Evolutionary conservation across 2,888 invertebrate species (phyloP).

Genomic region (Ophraella communa): DNA sequence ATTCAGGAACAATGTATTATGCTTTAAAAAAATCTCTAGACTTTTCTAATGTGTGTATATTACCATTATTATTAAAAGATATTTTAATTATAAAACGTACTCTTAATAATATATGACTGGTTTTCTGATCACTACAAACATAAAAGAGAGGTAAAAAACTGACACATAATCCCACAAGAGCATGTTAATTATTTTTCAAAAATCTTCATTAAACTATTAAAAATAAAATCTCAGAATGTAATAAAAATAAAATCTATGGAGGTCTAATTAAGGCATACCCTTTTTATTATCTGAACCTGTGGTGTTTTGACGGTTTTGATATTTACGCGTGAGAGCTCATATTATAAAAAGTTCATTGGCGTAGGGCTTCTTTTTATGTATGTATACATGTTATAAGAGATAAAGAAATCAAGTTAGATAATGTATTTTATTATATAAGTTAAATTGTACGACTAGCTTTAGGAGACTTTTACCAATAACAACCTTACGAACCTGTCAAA

Average conservation of each 20-base stretch:
- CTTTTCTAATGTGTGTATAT: no score
- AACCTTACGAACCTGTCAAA: no score
- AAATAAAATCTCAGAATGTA: constrained; percentile 4
- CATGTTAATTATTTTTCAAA: constrained; percentile 2
- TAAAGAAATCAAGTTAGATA: no score
- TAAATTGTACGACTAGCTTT: no score
- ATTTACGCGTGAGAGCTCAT: constrained; percentile 2
- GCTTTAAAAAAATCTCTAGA: no score
- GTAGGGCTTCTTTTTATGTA: background rate
- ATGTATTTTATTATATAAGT: no score
- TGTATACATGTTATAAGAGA: background rate
- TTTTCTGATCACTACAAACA: background rate
- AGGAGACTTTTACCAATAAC: no score
- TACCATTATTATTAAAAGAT: no score
- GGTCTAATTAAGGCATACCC: constrained; percentile 11
- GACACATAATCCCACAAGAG: background rate
- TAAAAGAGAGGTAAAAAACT: background rate
- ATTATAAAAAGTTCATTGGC: background rate
- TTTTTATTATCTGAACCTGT: constrained; percentile 6
- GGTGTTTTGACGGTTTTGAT: constrained; percentile 5
- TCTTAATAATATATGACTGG: background rate
- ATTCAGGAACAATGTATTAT: no score
- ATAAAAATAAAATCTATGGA: background rate
- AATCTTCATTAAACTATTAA: constrained; percentile 3
- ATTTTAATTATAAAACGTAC: background rate